Base-by-base conservation (phyloP, 2,888 invertebrate species). In the Megaustenia siamemsis region DNA sequence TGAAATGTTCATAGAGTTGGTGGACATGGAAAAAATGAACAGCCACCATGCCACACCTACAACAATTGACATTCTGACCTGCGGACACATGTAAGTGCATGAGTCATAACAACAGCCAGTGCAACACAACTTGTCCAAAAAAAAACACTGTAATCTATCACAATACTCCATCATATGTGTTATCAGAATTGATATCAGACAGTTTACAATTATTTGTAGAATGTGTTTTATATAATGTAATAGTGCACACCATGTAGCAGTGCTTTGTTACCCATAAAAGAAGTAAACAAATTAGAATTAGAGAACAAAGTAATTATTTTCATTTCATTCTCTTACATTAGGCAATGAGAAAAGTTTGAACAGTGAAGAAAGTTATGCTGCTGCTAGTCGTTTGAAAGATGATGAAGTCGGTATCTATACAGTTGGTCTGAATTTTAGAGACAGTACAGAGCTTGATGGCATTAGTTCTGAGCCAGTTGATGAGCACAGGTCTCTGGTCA, bases 381-480 rank as follows among this genome's bases (percentile, higher is more conserved):
- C 88, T 32, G 88, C 88, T 15, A 53, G 77, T 24, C 86, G 88
- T 21, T 86, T 88, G 24, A 87, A 87, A 78, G 77, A 84, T 56
- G 38, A 53, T 35, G 81, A 68, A 40, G 78, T 38, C 28, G 79
- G 40, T 45, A 81, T 88, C 71, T 88, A 84, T 79, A 86, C 86
- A 8, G 76, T 88, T 83, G 87, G 87, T 68, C 63, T 88, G 32
- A 86, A 86, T 63, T 73, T 87, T 32, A 68, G 87, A 28, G 87
- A 90, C 66, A 82, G 85, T 10, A 82, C 86, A 2, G 91, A 91
- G 43, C 85, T 92, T 21, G 87, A 90, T 43, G 89, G 88, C 10
- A 88, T 92, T 21, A 90, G 93, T 4, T 90, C 90, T 40, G 85
- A 91, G 68, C 90, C 89, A 4, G 83, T 88, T 0, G 82, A 83